These are phyloP conservation scores for Palythoa heliodiscus DNA, from an alignment of 92 coral and sea anemone species.

Conservation along the genomic window DNA sequence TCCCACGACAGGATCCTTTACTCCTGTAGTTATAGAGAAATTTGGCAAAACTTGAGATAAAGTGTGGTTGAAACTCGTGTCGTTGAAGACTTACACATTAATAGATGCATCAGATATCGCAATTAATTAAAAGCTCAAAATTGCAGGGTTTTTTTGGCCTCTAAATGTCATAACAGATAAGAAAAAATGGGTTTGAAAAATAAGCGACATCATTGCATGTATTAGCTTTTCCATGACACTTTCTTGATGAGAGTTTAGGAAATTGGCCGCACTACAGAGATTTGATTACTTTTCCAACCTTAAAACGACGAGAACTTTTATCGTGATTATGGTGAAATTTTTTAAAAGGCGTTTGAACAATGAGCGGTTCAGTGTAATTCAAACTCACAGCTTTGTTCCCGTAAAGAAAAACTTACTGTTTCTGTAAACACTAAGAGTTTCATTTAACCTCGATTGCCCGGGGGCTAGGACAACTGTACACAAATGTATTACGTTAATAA, in stretches of 20 bases:
- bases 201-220: not conserved
- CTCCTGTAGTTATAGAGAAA: too few relatives aligned
- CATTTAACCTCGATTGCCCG: not conserved
- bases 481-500: not conserved
- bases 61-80: not conserved
- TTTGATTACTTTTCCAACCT: not conserved
- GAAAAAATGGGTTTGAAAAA: not conserved
- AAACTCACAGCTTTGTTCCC: not conserved
- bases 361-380: not conserved
- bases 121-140: conserved; percentile 4
- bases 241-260: not conserved
- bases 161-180: conserved; percentile 8
- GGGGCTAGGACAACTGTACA: not conserved
- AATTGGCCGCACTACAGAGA: too few relatives aligned
- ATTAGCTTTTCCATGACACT: not conserved
- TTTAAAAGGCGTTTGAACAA: not conserved
- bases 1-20: too few relatives aligned
- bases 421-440: not conserved
- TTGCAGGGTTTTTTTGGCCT: not conserved
- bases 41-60: too few relatives aligned
- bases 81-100: not conserved
- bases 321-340: not conserved
- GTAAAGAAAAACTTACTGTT: not conserved
- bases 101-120: not conserved
- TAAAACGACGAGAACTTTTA: not conserved